Evolutionary conservation across 2,888 invertebrate species (phyloP), one percentile per base, ranked within the genome.

Genomic region (Galerucella pusilla): DNA sequence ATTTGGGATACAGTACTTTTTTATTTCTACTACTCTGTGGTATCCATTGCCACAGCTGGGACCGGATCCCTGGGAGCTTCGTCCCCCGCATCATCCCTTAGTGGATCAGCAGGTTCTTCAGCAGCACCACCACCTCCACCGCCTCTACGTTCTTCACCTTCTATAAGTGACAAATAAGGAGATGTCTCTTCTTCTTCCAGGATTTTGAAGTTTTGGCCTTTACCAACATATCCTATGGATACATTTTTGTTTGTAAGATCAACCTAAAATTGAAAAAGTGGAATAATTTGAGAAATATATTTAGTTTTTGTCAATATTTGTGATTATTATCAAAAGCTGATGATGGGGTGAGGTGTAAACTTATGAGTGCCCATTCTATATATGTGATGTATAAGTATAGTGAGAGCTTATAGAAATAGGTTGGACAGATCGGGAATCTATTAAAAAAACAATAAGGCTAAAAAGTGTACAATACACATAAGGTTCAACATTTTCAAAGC

Each of bases 201-300:
- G 74, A 97, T 93, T 77, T 92, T 93, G 81, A 99, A 95, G 0
- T 92, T 90, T 35, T 92, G 93, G 78, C 91, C 93, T 80, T 96
- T 93, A 1, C 98, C 98, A 3, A 98, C 98, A 73, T 83, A 84
- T 20, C 96, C 97, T 84, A 99, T 94, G 0, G 97, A 97, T 49
- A 98, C 97, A 85, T 97, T 97, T 92, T 97, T 97, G 60, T 92
- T 94, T 71, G 94, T 96, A 28, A 98, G 90, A 87, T 98, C 97
- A 71, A 96, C 76, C 69, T 73, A n/a, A 61, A 46, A 45, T 12
- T 25, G 14, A 45, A 60, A 60, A 69, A 42, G 14, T 42, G 2
- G 16, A 20, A 16, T 49, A n/a, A 42, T 42, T 1, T 42, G 7
- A 42, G 7, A 20, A 20, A 20, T 20, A 35, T 5, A 35, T 35